A percentile compares a stretch with the other conserved stretches of the same genome.
phyloP scores from a whole-genome alignment of 2,888 invertebrate genomes.

The Protophormia terraenovae region DNA sequence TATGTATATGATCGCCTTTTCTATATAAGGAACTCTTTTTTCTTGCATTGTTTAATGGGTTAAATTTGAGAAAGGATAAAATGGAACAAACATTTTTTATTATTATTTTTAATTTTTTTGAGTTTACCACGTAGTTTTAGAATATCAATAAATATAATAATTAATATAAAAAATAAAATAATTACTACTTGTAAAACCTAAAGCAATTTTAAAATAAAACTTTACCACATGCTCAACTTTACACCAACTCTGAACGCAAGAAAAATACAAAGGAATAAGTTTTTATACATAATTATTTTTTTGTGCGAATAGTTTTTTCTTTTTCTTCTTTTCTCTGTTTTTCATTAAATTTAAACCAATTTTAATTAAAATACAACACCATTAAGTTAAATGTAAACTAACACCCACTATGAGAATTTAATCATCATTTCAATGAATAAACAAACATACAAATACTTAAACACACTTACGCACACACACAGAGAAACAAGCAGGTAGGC shows the following conservation, averaged over 20 bases:
- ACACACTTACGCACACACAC: background rate
- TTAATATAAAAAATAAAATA: background rate
- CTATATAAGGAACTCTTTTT: no score
- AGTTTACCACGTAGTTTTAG: no score
- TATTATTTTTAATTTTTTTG: no score
- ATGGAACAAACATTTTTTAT: no score
- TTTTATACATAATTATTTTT: no score
- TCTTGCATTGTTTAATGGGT: no score
- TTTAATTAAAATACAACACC: constrained; percentile 50
- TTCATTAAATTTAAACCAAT: constrained; percentile 37
- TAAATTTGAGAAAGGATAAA: no score
- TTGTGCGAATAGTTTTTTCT: background rate
- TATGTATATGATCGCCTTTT: no score
- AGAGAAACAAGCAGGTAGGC: background rate
- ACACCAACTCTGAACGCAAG: background rate
- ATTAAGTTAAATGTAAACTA: constrained; percentile 44
- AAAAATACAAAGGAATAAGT: background rate
- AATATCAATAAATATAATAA: background rate
- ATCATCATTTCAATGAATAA: background rate
- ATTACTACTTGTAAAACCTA: background rate
- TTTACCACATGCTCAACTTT: background rate
- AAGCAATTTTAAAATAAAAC: background rate
- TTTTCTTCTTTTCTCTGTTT: background rate
- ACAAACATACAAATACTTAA: background rate
- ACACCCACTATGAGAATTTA: constrained; percentile 16